Conservation (phyloP, 2,113 vertebrate genomes). For the Melierax canorus region DNA sequence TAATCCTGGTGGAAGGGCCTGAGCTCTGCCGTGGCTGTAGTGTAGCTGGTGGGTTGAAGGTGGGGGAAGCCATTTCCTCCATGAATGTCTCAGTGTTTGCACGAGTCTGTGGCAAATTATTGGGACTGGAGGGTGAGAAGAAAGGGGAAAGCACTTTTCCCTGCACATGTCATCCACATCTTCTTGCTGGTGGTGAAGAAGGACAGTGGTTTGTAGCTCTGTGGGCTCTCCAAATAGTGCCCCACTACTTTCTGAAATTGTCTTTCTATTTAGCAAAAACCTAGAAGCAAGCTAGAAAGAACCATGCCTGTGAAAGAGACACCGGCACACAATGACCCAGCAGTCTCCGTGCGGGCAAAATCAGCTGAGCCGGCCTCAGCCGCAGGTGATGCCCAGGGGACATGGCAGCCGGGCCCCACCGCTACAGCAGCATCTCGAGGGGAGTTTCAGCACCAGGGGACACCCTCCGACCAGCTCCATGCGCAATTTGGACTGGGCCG, state of each 20-base stretch:
- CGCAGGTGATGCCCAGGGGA: neutral
- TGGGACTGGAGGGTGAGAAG: neutral
- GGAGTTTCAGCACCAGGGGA: rapidly evolving
- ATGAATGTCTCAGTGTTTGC: neutral
- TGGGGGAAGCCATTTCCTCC: neutral
- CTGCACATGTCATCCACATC: rapidly evolving
- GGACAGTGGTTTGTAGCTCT: neutral
- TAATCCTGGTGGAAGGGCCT: neutral
- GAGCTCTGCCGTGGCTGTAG: neutral
- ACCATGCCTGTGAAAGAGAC: neutral
- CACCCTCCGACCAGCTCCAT: rapidly evolving
- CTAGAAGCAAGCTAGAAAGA: neutral
- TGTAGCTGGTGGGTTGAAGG: neutral
- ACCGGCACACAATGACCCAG: rapidly evolving
- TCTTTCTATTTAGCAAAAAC: neutral
- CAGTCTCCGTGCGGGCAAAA: rapidly evolving
- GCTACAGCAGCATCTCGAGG: rapidly evolving
- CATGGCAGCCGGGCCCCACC: rapidly evolving
- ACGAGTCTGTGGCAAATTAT: rapidly evolving
- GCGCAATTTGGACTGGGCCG: rapidly evolving
- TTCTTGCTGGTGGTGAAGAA: neutral
- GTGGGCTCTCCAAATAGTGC: neutral
- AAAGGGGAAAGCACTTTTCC: neutral
- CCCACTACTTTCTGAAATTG: neutral
- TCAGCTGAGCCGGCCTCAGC: rapidly evolving